Conservation (phyloP, 64 coral and sea anemone species). For the Montipora efflorescens region DNA sequence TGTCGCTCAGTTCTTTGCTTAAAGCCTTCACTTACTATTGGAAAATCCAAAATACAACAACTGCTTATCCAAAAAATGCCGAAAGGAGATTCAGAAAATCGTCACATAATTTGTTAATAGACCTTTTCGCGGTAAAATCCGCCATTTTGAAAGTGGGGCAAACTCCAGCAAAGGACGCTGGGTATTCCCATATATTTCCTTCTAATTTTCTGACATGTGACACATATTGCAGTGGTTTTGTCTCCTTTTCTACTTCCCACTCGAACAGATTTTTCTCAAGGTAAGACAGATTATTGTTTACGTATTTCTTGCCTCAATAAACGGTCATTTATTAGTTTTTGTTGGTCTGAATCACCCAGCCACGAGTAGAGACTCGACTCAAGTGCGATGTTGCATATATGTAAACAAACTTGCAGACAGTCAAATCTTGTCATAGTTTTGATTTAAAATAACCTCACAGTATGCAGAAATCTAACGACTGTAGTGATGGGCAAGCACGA, state of each 20-base stretch:
- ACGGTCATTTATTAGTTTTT: slow-evolving; percentile 15
- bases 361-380: slow-evolving; percentile 1
- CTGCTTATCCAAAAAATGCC: no score
- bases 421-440: slow-evolving; percentile 8
- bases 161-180: neutral
- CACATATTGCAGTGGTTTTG: slow-evolving; percentile 3
- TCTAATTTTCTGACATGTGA: slow-evolving; percentile 12
- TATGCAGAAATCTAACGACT: slow-evolving; percentile 9
- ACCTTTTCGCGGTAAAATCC: slow-evolving; percentile 12
- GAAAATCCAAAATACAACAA: no score
- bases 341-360: slow-evolving; percentile 18
- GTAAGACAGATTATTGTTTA: neutral
- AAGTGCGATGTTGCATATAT: neutral
- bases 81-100: no score
- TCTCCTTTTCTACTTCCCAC: neutral
- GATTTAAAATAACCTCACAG: neutral
- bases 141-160: neutral
- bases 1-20: no score
- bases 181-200: slow-evolving; percentile 3
- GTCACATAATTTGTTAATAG: neutral
- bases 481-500: slow-evolving; percentile 13
- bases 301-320: slow-evolving; percentile 11
- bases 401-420: slow-evolving; percentile 1
- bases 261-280: neutral
- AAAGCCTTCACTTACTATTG: no score